Evolutionary conservation across 64 coral and sea anemone genomes (phyloP), one percentile per base, ranked within the genome.

Genomic region (Porites australiensis): DNA sequence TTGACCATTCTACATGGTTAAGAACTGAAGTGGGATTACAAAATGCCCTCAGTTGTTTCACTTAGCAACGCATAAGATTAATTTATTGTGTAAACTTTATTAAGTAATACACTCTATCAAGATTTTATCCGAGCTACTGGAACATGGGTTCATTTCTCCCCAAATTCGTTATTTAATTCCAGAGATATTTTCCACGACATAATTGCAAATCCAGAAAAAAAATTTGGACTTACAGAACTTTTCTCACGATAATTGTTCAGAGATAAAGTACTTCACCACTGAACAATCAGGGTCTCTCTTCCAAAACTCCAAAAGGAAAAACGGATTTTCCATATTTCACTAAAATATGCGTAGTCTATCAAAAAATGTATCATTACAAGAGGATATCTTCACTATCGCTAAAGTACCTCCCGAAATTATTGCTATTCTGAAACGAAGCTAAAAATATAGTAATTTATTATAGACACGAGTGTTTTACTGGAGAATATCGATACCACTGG

Each of bases 391-490:
- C 16, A 20, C 21, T 58, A 79, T 83, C 79, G 47, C 88, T 49
- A 51, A 88, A 71, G 80, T 19, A 18, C 13, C 7, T 9, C 91
- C 91, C 19, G 91, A 93, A 78, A 79, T 93, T 70, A 87, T 93
- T 87, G 91, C 82, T 11, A 79, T 93, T 77, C 91, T 5, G 91
- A 93, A 93, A 88, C 74, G 52, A 88, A 81, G 73, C n/a, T 88
- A 79, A 93, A 37, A 37, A 37, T 37, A 93, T 77, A 21, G 70
- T 65, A 23, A 93, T 79, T 78, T 18, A 68, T 51, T 37, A 37
- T 37, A 37, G 27, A 37, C 27, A 37, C 27, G 27, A 37, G 27
- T 37, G 27, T 37, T 37, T 49, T 18, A 66, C 27, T 37, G 27
- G 27, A 37, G 1, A 37, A 37, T 37, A 37, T 37, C 27, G 27